Conservation (phyloP, 2,888 invertebrate genomes). For the Eupithecia inturbata region DNA sequence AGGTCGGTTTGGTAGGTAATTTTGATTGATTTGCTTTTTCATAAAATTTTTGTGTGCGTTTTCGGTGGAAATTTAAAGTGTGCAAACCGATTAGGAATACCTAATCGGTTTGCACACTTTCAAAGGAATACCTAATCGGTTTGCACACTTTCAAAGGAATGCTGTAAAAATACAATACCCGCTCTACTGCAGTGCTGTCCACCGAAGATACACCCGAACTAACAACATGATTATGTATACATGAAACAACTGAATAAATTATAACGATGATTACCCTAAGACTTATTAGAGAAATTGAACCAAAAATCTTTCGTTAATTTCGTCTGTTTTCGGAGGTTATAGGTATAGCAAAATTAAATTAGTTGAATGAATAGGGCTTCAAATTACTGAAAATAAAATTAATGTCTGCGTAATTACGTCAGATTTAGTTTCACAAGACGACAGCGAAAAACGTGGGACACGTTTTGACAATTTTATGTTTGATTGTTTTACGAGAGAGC, state of each 20-base stretch:
- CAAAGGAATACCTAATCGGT: too few relatives aligned
- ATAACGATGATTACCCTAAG: too few relatives aligned
- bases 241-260: too few relatives aligned
- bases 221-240: too few relatives aligned
- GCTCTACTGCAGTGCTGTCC: too few relatives aligned
- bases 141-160: too few relatives aligned
- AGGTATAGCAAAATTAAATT: conserved; percentile 16
- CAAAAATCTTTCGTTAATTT: not conserved
- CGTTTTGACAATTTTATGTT: conserved; percentile 11
- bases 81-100: not conserved
- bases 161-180: too few relatives aligned
- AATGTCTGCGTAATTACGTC: conserved; percentile 19
- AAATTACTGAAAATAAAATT: conserved; percentile 15
- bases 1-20: not conserved
- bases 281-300: not conserved
- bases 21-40: not conserved
- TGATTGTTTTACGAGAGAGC: not conserved
- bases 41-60: not conserved
- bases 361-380: conserved; percentile 11
- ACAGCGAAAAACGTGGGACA: not conserved
- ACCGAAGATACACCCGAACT: too few relatives aligned
- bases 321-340: conserved; percentile 8
- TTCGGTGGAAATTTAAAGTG: not conserved
- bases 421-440: conserved; percentile 22
- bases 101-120: too few relatives aligned